A percentile compares a stretch with the other conserved stretches of the same genome.
phyloP scores from a whole-genome alignment of 2,888 invertebrate genomes.

The Hypselothyrea guttata region DNA sequence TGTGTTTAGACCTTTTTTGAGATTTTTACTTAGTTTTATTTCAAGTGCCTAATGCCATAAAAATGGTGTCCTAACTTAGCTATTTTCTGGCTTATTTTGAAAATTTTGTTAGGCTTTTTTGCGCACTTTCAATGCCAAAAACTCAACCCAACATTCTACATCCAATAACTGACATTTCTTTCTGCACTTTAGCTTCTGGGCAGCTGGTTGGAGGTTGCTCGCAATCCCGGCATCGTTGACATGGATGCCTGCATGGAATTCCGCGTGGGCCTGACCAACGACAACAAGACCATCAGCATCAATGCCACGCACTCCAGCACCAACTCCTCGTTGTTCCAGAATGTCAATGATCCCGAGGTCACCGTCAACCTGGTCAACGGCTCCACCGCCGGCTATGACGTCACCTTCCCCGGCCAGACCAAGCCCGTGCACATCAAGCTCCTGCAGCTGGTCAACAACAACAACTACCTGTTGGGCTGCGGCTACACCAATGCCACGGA shows the following conservation, averaged over 20 bases:
- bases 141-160: no score
- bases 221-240: slow-evolving; percentile 43
- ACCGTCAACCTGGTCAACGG: slow-evolving; percentile 12
- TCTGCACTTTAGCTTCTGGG: slow-evolving; percentile 37
- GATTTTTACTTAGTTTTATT: no score
- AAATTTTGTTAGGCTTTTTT: no score
- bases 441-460: slow-evolving; percentile 24
- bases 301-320: slow-evolving; percentile 35
- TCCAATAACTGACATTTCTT: neutral
- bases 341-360: slow-evolving; percentile 23
- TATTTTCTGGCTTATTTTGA: no score
- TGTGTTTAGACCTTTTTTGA: no score
- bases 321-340: slow-evolving; percentile 17
- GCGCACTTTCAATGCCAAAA: no score
- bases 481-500: slow-evolving; percentile 34
- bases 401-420: slow-evolving; percentile 19
- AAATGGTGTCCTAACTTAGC: no score
- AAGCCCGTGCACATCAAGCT: slow-evolving; percentile 34
- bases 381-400: slow-evolving; percentile 39
- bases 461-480: slow-evolving; percentile 51
- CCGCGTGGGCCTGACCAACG: slow-evolving; percentile 3
- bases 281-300: slow-evolving; percentile 37
- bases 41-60: no score
- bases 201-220: slow-evolving; percentile 56
- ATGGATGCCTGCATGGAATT: slow-evolving; percentile 35